Conservation (phyloP, 23 tunicate genomes). For the Ascidia mentula region DNA sequence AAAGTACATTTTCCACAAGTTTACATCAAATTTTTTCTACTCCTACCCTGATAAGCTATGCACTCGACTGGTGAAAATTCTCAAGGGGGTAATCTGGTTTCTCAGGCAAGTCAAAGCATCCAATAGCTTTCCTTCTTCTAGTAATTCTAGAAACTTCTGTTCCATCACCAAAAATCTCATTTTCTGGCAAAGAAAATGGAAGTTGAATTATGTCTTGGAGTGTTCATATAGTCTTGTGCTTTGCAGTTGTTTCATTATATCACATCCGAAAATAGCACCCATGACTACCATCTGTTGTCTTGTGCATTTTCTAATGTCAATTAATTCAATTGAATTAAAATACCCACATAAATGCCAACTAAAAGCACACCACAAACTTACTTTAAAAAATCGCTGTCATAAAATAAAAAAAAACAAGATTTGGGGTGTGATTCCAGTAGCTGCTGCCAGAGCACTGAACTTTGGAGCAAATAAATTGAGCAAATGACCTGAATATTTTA, state of each 20-base stretch:
- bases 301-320: no score
- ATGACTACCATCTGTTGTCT: not conserved
- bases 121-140: slow-evolving; percentile 76
- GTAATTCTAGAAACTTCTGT: slow-evolving; percentile 85
- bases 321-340: no score
- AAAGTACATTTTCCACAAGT: no score
- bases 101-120: slow-evolving; percentile 79
- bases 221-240: not conserved
- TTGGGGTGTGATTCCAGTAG: no score
- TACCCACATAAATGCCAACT: no score
- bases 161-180: slow-evolving; percentile 77
- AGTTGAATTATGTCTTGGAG: not conserved
- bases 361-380: no score
- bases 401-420: no score
- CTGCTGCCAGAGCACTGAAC: no score
- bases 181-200: slow-evolving; percentile 45
- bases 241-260: not conserved
- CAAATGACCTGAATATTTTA: not conserved
- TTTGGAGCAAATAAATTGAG: no score
- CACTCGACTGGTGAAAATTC: slow-evolving; percentile 50
- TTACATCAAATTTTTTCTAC: not conserved
- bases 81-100: slow-evolving; percentile 69
- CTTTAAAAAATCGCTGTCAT: no score
- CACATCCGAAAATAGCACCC: not conserved
- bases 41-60: slow-evolving; percentile 76